Base-by-base conservation (phyloP, 2,797 vertebrate genomes). In the Syndactyla subalaris region DNA sequence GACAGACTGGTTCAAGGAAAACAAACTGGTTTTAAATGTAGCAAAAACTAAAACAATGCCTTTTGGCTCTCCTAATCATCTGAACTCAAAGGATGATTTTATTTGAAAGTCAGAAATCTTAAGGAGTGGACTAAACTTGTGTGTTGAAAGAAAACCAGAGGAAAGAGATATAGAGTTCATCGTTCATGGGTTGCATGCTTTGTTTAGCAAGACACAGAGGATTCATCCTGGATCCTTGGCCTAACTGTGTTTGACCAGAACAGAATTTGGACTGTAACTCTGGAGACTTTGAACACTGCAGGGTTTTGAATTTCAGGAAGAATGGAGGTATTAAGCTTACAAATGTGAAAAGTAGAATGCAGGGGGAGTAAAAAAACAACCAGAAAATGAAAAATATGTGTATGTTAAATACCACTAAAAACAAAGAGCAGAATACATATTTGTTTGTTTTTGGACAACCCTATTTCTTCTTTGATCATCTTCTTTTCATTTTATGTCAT, bases 1-100 rank as follows among this genome's bases (percentile, higher is more conserved):
- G 98, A 98, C 98, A 98, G 98, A 98, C 98, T 98, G 98, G 98
- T 98, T 98, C 98, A 98, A 98, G 97, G 98, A 98, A 98, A 98
- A 98, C 98, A 98, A 98, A 98, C 98, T 98, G 98, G 98, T 98
- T 98, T 98, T 98, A 97, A 98, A 98, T 97, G 98, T 97, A 98
- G 98, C 97, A 98, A 98, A 98, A 98, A 98, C 98, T 98, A 98
- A 98, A 98, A 98, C 98, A 98, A 98, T 98, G 98, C 98, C 98
- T 98, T 98, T 98, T 98, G 98, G 98, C 98, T 98, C 97, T 95
- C 95, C 96, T 98, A 97, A 98, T 97, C 97, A 96, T 97, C 81
- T 79, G 97, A 98, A 98, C 97, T 98, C 97, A 97, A 97, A 98
- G 97, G 94, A 97, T 96, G 94, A 97, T 98, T 96, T 96, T 96